Conservation (phyloP, 2,113 vertebrate species). For the Calonectris borealis region DNA sequence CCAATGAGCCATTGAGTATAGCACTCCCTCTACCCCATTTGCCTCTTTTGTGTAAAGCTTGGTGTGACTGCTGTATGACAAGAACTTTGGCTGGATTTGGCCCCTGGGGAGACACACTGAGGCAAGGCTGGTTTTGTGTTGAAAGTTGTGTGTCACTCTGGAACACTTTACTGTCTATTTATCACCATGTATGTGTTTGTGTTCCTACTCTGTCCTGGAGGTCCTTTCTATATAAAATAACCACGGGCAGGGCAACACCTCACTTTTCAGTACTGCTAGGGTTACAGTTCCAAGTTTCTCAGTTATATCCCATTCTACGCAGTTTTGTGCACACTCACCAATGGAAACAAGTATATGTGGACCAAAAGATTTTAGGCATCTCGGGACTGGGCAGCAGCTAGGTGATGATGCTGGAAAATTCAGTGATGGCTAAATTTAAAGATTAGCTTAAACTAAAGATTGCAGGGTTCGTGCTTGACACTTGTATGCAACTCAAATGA, state of each 20-base stretch:
- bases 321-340: not conserved
- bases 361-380: not conserved
- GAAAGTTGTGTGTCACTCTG: not conserved
- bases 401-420: not conserved
- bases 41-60: not conserved
- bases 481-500: not conserved
- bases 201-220: not conserved
- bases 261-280: not conserved
- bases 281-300: not conserved
- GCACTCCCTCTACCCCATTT: not conserved
- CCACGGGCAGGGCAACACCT: not conserved
- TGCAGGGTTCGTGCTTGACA: not conserved
- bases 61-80: not conserved
- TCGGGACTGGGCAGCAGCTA: not conserved
- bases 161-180: not conserved
- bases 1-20: constrained; percentile 23
- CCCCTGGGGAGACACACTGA: not conserved
- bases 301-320: not conserved
- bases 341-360: not conserved
- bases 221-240: not conserved
- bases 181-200: not conserved
- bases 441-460: not conserved
- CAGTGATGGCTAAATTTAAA: not conserved
- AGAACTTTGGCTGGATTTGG: not conserved
- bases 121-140: not conserved